phyloP scores from a whole-genome alignment of 2,888 invertebrate genomes.

The Caradrina clavipalpis region DNA sequence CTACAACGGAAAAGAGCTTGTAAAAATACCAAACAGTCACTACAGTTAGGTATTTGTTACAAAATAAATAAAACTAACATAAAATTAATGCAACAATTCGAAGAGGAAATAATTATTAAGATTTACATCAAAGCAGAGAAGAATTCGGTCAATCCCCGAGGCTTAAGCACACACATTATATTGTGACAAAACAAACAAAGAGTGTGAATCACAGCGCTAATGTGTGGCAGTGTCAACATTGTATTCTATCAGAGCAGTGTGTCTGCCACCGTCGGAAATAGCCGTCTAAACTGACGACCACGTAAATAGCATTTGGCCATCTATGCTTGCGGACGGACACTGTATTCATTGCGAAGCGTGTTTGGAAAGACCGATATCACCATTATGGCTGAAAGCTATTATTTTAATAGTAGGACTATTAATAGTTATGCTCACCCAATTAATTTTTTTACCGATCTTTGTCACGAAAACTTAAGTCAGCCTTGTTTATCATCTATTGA shows the following conservation, averaged over 20 bases:
- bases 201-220: constrained; percentile 60
- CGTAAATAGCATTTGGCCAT: constrained; percentile 57
- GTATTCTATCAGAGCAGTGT: constrained; percentile 60
- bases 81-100: constrained; percentile 43
- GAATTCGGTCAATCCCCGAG: constrained; percentile 53
- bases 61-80: constrained; percentile 25
- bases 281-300: constrained; percentile 58
- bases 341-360: constrained; percentile 20
- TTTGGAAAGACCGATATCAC: constrained; percentile 4
- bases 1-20: constrained; percentile 16
- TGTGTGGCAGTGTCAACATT: constrained; percentile 59
- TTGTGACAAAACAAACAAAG: constrained; percentile 47
- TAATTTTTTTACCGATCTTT: constrained; percentile 11
- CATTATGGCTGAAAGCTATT: constrained; percentile 6
- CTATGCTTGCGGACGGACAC: constrained; percentile 50
- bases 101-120: constrained; percentile 7
- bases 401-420: constrained; percentile 1
- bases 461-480: constrained; percentile 20
- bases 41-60: not conserved
- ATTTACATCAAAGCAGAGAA: constrained; percentile 41
- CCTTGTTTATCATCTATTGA: not conserved
- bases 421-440: constrained; percentile 5
- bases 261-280: constrained; percentile 57
- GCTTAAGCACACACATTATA: constrained; percentile 56
- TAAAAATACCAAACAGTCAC: not conserved